Percentiles rank a stretch among this genome's conserved stretches.
phyloP scores from a whole-genome alignment of 2,888 invertebrate genomes.

The Sarcophaga carnaria region DNA sequence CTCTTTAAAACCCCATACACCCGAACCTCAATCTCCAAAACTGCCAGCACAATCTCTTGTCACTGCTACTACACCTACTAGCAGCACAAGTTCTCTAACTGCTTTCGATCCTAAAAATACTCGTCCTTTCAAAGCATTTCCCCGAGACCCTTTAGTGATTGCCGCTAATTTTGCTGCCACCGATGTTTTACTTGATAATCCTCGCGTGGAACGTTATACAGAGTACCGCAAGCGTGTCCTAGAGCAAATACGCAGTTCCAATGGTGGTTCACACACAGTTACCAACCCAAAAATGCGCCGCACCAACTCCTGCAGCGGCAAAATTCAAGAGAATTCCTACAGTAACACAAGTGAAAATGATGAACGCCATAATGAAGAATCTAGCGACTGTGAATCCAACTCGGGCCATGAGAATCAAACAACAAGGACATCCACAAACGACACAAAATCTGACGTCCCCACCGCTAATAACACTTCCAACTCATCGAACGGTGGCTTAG shows the following conservation, averaged over 20 bases:
- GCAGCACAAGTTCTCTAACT: constrained; percentile 62
- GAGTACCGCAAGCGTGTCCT: constrained; percentile 87
- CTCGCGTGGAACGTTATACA: constrained; percentile 86
- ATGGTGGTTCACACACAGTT: constrained; percentile 83
- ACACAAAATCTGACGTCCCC: constrained; percentile 32
- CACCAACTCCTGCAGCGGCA: constrained; percentile 79
- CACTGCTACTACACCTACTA: constrained; percentile 69
- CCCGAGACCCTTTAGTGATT: constrained; percentile 86
- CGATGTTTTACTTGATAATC: constrained; percentile 83
- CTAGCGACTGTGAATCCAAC: constrained; percentile 79
- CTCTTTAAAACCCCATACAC: constrained; percentile 46
- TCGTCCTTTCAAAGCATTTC: constrained; percentile 88
- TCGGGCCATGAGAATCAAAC: constrained; percentile 74
- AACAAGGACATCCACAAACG: neutral
- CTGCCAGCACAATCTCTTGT: constrained; percentile 66
- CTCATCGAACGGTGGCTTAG: constrained; percentile 71
- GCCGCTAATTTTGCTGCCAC: constrained; percentile 84
- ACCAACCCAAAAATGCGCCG: constrained; percentile 89
- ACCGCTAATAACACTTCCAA: constrained; percentile 20
- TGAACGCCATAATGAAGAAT: constrained; percentile 78
- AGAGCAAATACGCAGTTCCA: constrained; percentile 85
- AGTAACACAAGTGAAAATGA: constrained; percentile 79
- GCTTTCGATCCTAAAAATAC: constrained; percentile 74
- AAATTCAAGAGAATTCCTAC: constrained; percentile 76
- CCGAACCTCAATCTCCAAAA: constrained; percentile 70